Percentiles rank a stretch among this genome's conserved stretches.
These are phyloP conservation scores for Palythoa grandis DNA, from an alignment of 92 coral and sea anemone species.

Conservation along the genomic window DNA sequence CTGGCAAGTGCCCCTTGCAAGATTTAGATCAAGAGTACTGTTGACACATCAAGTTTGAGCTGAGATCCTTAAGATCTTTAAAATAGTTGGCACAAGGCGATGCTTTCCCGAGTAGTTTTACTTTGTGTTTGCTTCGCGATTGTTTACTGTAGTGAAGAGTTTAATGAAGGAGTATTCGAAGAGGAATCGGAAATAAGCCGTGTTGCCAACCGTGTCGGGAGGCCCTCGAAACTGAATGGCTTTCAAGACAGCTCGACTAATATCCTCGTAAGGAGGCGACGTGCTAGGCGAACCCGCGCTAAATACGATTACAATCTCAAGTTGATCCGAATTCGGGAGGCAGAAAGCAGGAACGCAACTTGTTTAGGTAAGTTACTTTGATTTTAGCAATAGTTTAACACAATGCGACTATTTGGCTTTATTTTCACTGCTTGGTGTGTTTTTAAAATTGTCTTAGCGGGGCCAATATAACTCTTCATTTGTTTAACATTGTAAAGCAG, in stretches of 20 bases:
- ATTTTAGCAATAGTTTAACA: not conserved
- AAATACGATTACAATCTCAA: constrained; percentile 78
- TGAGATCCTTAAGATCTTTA: constrained; percentile 9
- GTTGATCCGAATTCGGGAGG: constrained; percentile 73
- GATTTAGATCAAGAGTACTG: constrained; percentile 25
- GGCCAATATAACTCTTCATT: not conserved
- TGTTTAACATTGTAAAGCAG: constrained; percentile 10
- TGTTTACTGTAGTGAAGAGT: constrained; percentile 68
- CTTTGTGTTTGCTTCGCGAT: constrained; percentile 60
- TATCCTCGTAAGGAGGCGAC: constrained; percentile 60
- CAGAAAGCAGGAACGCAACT: constrained; percentile 73
- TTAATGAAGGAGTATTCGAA: constrained; percentile 50
- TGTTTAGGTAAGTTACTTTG: constrained; percentile 83
- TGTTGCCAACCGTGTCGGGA: constrained; percentile 43
- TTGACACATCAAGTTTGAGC: constrained; percentile 39
- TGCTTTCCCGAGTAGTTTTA: constrained; percentile 53
- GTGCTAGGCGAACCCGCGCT: constrained; percentile 73
- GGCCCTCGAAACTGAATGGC: constrained; percentile 81
- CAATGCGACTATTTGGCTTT: not conserved
- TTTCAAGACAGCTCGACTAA: constrained; percentile 73
- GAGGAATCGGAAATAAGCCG: constrained; percentile 51
- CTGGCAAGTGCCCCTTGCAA: constrained; percentile 21
- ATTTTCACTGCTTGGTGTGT: not conserved
- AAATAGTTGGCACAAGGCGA: constrained; percentile 42
- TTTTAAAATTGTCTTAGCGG: constrained; percentile 18